Evolutionary conservation across 2,888 invertebrate genomes (phyloP), one percentile per base, ranked within the genome.

Genomic region (Malachius bipustulatus): DNA sequence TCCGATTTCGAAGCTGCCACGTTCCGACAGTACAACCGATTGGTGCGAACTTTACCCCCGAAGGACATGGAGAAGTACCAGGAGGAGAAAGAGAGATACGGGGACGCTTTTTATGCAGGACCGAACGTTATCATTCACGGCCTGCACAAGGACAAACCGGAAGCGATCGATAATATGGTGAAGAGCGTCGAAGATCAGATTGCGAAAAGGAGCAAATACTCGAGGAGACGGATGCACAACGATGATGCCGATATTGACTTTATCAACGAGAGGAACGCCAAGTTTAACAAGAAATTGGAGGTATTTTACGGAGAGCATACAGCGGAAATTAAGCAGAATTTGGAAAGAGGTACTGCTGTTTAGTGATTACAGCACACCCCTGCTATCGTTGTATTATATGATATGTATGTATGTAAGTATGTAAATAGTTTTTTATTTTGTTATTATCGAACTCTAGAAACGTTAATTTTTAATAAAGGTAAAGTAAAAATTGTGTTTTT

Each of bases 211-310:
- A 82, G 87, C 41, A 96, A 91, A 56, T 98, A 89, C 63, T 96
- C 96, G 2, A 72, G 98, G 45, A 76, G 97, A 49, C 73, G 98
- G 40, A 88, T 82, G 39, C 91, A 91, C 57, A 96, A 99, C 62
- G 96, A 96, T 52, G 97, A 98, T 65, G 94, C 94, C 1, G 96
- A 97, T 57, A 94, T 99, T 62, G 97, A 98, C 64, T 99, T 93
- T 61, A 98, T 98, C 57, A 98, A 98, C 60, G 97, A 97, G 60
- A 77, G 94, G 49, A 98, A 98, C 64, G 90, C 90, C 50, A 91
- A 90, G 56, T 98, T 98, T 70, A 99, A 99, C 67, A 87, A 93
- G 66, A 98, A 98, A 63, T 64, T 99, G 61, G 97, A 98, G 56
- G 74, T 96, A 35, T 89, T 83, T 59, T 98, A 97, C 62, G 96